Evolutionary conservation across 1,140 invertebrate genomes (phyloP).

Genomic region (Drosophila hydei): DNA sequence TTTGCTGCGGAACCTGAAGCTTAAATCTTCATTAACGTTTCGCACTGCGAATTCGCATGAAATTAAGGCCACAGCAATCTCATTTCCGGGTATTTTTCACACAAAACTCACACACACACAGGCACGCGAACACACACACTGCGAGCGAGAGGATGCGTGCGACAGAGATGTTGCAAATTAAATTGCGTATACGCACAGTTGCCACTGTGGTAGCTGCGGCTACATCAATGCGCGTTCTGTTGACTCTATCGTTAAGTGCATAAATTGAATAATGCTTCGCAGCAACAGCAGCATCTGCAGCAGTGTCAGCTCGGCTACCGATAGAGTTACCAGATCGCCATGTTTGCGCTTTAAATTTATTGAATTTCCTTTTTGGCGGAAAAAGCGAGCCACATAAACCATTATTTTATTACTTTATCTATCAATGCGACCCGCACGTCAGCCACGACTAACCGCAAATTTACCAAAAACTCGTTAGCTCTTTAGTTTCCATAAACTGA

Average conservation of each 20-base stretch:
- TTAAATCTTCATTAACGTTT: conserved; percentile 43
- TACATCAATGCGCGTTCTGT: conserved; percentile 26
- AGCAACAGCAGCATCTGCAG: conserved; percentile 17
- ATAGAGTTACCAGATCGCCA: conserved; percentile 54
- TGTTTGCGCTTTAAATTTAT: conserved; percentile 60
- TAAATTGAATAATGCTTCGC: conserved; percentile 68
- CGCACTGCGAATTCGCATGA: conserved; percentile 25
- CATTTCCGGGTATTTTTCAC: conserved; percentile 63
- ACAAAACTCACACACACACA: conserved; percentile 4
- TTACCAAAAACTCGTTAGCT: conserved; percentile 11
- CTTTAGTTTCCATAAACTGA: conserved; percentile 12
- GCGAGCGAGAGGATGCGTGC: not conserved
- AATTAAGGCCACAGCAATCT: conserved; percentile 71
- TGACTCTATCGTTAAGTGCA: conserved; percentile 74
- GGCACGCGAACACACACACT: not conserved
- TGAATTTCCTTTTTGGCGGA: conserved; percentile 37
- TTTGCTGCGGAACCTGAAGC: conserved; percentile 3
- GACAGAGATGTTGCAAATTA: conserved; percentile 57
- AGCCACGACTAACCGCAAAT: conserved; percentile 9
- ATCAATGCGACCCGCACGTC: conserved; percentile 2
- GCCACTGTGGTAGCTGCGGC: conserved; percentile 47
- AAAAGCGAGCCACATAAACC: conserved; percentile 31
- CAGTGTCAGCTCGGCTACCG: conserved; percentile 36
- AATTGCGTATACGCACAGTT: conserved; percentile 76
- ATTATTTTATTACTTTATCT: conserved; percentile 53